A percentile compares a stretch with the other conserved stretches of the same genome.
These are phyloP conservation scores for Plecotus auritus DNA, from an alignment of 2,113 vertebrate genomes.

Conservation along the genomic window DNA sequence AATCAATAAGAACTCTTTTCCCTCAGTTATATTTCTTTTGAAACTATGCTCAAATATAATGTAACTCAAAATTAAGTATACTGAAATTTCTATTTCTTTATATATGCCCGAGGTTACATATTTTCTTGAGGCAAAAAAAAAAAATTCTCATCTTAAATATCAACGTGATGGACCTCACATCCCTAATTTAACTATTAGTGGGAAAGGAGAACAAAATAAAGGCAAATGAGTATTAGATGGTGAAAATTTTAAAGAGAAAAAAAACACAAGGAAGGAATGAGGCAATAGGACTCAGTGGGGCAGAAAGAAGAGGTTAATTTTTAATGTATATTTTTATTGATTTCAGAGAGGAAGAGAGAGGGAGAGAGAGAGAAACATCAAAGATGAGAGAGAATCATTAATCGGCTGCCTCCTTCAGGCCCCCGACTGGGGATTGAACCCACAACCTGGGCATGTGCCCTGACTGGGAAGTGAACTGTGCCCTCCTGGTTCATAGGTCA, in stretches of 20 bases:
- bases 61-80: background rate
- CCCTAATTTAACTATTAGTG: background rate
- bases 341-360: too few species aligned
- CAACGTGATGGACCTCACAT: background rate
- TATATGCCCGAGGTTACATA: background rate
- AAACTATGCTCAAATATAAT: background rate
- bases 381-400: too few species aligned
- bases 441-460: too few species aligned
- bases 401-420: too few species aligned
- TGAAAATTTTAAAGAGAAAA: background rate
- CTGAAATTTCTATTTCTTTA: background rate
- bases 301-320: background rate
- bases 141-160: background rate
- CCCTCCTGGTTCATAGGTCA: too few species aligned
- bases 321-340: too few species aligned
- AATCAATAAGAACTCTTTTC: background rate
- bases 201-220: background rate
- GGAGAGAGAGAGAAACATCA: too few species aligned
- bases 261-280: background rate
- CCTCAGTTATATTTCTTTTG: background rate
- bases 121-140: background rate
- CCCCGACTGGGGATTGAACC: too few species aligned
- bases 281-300: too few species aligned
- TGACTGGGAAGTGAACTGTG: too few species aligned
- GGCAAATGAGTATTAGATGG: background rate